Evolutionary conservation across 2,888 invertebrate species (phyloP).

Genomic region (Parnassius smintheus): DNA sequence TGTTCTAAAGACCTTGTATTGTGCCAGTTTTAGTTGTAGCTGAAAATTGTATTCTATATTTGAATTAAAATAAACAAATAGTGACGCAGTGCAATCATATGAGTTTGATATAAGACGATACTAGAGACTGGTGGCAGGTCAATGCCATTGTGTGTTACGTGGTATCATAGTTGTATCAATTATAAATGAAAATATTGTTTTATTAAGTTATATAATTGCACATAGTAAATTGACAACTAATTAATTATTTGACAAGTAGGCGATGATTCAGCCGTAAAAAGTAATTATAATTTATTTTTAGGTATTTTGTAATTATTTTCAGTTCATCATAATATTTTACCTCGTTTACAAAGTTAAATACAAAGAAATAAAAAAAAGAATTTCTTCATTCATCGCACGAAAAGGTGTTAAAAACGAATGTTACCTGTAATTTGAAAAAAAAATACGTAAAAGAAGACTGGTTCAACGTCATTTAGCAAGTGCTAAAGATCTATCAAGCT

Average conservation of each 20-base stretch:
- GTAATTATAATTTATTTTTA: too few relatives aligned
- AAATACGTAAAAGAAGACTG: constrained; percentile 17
- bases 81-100: constrained; percentile 63
- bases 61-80: constrained; percentile 17
- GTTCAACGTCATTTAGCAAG: constrained; percentile 9
- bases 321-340: not conserved
- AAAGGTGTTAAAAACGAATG: too few relatives aligned
- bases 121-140: constrained; percentile 48
- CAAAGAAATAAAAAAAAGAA: too few relatives aligned
- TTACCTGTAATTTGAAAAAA: not conserved
- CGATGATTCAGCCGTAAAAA: too few relatives aligned
- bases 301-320: not conserved
- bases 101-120: constrained; percentile 45
- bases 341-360: not conserved
- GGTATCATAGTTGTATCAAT: constrained; percentile 45
- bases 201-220: not conserved
- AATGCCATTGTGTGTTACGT: constrained; percentile 45
- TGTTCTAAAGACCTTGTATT: constrained; percentile 9
- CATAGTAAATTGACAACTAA: constrained; percentile 9
- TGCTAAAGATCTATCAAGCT: constrained; percentile 54
- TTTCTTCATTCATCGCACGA: too few relatives aligned
- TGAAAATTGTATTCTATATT: constrained; percentile 16
- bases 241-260: not conserved
- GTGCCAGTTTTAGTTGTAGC: constrained; percentile 29
- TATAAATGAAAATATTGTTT: constrained; percentile 21